Percentiles rank a stretch among this genome's conserved stretches.
phyloP scores from a whole-genome alignment of 2,888 invertebrate genomes.

The Melanostoma scalare region DNA sequence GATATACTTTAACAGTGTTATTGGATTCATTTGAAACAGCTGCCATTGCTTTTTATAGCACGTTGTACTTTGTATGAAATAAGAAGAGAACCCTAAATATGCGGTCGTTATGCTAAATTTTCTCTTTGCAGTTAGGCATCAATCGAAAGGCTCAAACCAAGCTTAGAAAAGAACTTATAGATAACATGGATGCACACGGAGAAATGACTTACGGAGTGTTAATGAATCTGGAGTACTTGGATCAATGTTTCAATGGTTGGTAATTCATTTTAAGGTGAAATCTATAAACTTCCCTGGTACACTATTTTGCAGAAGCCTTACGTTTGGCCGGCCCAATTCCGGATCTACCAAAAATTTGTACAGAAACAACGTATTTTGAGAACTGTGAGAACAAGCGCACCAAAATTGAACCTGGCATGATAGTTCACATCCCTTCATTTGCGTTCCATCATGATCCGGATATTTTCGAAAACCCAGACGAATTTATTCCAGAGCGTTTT shows the following conservation, averaged over 20 bases:
- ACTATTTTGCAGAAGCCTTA: slow-evolving; percentile 75
- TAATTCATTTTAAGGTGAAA: not conserved
- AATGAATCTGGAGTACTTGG: slow-evolving; percentile 76
- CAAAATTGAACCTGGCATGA: slow-evolving; percentile 76
- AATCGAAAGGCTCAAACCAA: slow-evolving; percentile 75
- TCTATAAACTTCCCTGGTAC: too few species aligned
- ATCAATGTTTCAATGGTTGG: slow-evolving; percentile 77
- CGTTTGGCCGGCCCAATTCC: slow-evolving; percentile 76
- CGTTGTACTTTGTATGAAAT: slow-evolving; percentile 66
- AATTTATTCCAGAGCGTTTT: slow-evolving; percentile 78
- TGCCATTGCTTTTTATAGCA: slow-evolving; percentile 75
- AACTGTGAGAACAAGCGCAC: slow-evolving; percentile 65
- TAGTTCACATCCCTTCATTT: slow-evolving; percentile 79
- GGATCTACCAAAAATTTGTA: slow-evolving; percentile 76
- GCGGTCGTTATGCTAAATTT: not conserved
- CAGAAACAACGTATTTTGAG: slow-evolving; percentile 74
- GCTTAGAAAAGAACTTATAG: slow-evolving; percentile 76
- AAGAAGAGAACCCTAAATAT: not conserved
- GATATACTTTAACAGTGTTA: slow-evolving; percentile 78
- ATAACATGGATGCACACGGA: slow-evolving; percentile 61
- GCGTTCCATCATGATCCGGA: slow-evolving; percentile 78
- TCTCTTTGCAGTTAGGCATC: slow-evolving; percentile 73
- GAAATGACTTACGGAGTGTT: slow-evolving; percentile 75
- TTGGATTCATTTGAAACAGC: slow-evolving; percentile 80
- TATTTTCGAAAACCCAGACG: slow-evolving; percentile 76